Evolutionary conservation across 2,888 invertebrate species (phyloP).

Genomic region (Stegana nigrithorax): DNA sequence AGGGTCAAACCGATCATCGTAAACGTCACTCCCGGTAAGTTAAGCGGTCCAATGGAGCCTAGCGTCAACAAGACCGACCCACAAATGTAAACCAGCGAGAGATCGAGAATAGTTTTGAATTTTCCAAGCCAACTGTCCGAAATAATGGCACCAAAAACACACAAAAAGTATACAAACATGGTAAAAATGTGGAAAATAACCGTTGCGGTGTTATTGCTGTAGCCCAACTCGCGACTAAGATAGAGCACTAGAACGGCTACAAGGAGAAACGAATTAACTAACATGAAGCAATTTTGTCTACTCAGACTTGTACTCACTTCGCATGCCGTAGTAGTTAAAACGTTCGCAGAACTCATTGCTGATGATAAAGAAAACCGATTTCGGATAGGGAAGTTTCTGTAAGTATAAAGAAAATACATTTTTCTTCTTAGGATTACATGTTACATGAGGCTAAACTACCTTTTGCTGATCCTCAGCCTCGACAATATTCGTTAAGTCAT

Average conservation of each 20-base stretch:
- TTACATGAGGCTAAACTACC: conserved; percentile 37
- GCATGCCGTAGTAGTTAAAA: conserved; percentile 94
- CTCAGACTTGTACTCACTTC: conserved; percentile 75
- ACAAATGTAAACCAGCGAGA: conserved; percentile 78
- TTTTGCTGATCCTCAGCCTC: conserved; percentile 63
- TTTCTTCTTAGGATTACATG: neutral
- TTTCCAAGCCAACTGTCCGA: conserved; percentile 86
- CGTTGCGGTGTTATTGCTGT: conserved; percentile 75
- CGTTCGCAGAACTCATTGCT: conserved; percentile 96
- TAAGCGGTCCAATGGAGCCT: conserved; percentile 71
- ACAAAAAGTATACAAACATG: conserved; percentile 81
- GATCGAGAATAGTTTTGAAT: conserved; percentile 79
- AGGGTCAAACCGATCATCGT: conserved; percentile 77
- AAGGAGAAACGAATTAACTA: no score
- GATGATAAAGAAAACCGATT: conserved; percentile 88
- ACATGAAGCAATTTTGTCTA: conserved; percentile 33
- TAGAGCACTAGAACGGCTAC: conserved; percentile 84
- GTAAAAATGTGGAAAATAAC: conserved; percentile 81
- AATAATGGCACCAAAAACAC: conserved; percentile 81
- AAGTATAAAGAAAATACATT: neutral
- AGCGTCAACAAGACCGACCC: conserved; percentile 77
- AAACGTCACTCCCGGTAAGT: conserved; percentile 70
- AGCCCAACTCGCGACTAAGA: conserved; percentile 75
- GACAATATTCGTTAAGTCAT: conserved; percentile 38
- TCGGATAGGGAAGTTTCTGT: conserved; percentile 72